Conservation (phyloP, 2,113 vertebrate genomes). For the Protobothrops mucrosquamatus region DNA sequence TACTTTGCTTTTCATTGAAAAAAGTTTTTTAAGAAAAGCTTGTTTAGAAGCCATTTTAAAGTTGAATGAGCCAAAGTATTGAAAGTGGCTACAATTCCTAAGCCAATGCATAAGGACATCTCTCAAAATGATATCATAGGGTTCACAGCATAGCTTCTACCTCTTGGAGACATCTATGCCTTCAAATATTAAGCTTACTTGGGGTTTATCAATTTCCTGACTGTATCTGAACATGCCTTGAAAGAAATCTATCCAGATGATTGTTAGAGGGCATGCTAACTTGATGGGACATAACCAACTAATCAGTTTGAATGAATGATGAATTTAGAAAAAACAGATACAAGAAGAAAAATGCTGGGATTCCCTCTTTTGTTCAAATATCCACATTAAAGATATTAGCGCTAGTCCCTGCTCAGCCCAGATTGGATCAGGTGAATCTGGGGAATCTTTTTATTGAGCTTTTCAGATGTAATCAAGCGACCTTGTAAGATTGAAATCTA, state of each 20-base stretch:
- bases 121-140: fast-evolving
- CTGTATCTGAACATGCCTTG: not conserved
- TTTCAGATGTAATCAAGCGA: not conserved
- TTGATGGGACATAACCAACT: not conserved
- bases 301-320: slow-evolving; percentile 34
- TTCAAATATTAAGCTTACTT: slow-evolving; percentile 24
- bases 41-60: slow-evolving; percentile 17
- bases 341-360: not conserved
- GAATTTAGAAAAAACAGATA: not conserved
- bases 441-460: not conserved
- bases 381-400: not conserved
- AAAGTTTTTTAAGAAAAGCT: slow-evolving; percentile 3
- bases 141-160: slow-evolving; percentile 26
- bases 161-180: slow-evolving; percentile 20
- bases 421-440: not conserved
- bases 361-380: not conserved
- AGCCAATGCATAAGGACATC: not conserved
- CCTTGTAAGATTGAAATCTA: not conserved
- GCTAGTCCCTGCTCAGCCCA: not conserved
- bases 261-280: not conserved
- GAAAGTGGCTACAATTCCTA: not conserved
- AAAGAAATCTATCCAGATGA: not conserved
- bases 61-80: not conserved
- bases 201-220: slow-evolving; percentile 46
- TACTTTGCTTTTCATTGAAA: slow-evolving; percentile 39